Evolutionary conservation across 2,113 vertebrate genomes (phyloP).

Genomic region (Oncorhynchus kisutch): DNA sequence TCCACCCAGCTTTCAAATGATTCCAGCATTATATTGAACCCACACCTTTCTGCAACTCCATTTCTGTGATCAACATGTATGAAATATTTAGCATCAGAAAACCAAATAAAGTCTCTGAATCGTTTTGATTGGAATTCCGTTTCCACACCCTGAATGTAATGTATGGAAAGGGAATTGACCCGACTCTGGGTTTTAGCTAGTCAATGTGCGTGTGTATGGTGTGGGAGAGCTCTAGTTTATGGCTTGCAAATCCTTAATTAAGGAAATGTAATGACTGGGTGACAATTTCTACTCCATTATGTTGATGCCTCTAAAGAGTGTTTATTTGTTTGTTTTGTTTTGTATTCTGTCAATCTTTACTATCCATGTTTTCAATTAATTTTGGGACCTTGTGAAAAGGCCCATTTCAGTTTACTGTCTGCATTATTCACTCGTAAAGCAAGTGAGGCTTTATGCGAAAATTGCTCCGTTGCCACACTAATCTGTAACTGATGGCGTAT

Average conservation of each 20-base stretch:
- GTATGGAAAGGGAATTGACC: not conserved
- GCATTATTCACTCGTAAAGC: constrained; percentile 15
- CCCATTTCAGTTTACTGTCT: constrained; percentile 26
- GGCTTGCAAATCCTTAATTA: not conserved
- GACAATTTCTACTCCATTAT: not conserved
- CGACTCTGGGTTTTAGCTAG: not conserved
- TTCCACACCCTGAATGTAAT: too few species aligned
- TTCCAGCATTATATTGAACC: too few species aligned
- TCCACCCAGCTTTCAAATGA: not conserved
- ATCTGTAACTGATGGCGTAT: not conserved
- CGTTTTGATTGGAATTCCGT: too few species aligned
- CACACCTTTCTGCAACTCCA: too few species aligned
- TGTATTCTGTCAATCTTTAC: not conserved
- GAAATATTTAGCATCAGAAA: too few species aligned
- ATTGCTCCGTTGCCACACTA: constrained; percentile 1
- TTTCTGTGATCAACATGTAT: too few species aligned
- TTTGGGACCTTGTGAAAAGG: constrained; percentile 18
- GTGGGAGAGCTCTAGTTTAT: constrained; percentile 15
- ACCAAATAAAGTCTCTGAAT: too few species aligned
- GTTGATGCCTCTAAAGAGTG: not conserved
- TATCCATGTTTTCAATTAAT: constrained; percentile 1
- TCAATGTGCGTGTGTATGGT: not conserved
- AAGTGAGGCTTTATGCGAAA: constrained; percentile 14
- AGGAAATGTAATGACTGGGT: not conserved
- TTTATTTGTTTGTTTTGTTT: not conserved